Evolutionary conservation across 2,113 vertebrate species (phyloP).

Genomic region (Elephas maximus): DNA sequence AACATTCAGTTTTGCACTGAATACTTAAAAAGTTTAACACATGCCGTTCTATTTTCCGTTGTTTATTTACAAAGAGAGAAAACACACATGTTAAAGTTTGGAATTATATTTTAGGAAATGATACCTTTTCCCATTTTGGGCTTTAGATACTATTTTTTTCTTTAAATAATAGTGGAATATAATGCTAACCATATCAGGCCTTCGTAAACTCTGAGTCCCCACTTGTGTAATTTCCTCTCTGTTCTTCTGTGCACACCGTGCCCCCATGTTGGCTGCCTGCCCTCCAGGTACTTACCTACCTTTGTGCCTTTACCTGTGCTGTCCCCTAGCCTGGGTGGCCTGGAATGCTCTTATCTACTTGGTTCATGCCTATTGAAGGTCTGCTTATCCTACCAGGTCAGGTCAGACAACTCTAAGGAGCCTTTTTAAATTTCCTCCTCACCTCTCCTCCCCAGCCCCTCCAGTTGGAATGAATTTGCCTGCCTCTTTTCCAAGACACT

Average conservation of each 20-base stretch:
- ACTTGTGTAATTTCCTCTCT: neutral
- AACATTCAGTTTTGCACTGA: neutral
- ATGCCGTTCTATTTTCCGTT: constrained; percentile 64
- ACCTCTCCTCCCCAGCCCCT: neutral
- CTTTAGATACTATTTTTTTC: neutral
- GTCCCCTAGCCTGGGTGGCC: neutral
- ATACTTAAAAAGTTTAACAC: neutral
- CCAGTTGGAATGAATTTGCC: neutral
- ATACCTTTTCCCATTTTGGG: neutral
- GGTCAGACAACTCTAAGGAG: neutral
- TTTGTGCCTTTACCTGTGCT: neutral
- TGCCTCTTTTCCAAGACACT: neutral
- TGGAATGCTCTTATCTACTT: neutral
- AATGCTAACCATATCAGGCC: neutral
- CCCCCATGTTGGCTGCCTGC: neutral
- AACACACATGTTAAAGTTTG: constrained; percentile 36
- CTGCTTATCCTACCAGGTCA: neutral
- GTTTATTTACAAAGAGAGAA: constrained; percentile 69
- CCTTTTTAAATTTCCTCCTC: neutral
- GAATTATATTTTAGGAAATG: constrained; percentile 59
- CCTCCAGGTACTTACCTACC: neutral
- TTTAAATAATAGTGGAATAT: neutral
- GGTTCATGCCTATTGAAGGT: neutral
- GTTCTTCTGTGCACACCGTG: neutral
- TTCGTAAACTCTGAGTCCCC: neutral